These are phyloP conservation scores for Periophthalmus magnuspinnatus DNA, from an alignment of 2,797 vertebrate genomes.

Conservation along the genomic window DNA sequence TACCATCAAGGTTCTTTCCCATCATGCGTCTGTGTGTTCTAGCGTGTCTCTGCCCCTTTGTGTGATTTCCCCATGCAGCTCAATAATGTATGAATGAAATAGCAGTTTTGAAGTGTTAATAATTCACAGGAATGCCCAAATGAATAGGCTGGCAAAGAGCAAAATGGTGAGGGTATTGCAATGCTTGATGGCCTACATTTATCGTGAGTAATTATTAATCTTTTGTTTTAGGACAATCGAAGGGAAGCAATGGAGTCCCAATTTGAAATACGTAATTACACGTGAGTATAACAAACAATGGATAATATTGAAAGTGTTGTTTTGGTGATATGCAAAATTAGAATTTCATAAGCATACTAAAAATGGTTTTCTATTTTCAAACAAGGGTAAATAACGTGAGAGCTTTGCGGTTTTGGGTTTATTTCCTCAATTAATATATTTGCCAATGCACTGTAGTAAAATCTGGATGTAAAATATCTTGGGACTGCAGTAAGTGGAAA, in stretches of 20 bases:
- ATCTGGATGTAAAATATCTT: no score
- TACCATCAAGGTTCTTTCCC: slow-evolving; percentile 42
- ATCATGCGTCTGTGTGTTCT: slow-evolving; percentile 42
- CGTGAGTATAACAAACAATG: slow-evolving; percentile 18
- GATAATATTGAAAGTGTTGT: not conserved
- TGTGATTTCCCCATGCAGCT: slow-evolving; percentile 58
- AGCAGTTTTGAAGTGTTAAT: slow-evolving; percentile 82
- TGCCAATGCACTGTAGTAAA: no score
- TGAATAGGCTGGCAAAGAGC: slow-evolving; percentile 69
- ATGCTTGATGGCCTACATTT: slow-evolving; percentile 76
- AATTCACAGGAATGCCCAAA: slow-evolving; percentile 80
- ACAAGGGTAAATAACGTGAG: no score
- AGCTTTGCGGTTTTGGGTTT: no score
- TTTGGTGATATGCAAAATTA: not conserved
- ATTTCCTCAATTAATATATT: no score
- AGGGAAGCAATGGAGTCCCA: slow-evolving; percentile 22
- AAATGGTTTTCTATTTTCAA: no score
- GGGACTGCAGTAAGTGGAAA: no score
- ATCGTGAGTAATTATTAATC: slow-evolving; percentile 79
- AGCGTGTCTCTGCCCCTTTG: slow-evolving; percentile 52
- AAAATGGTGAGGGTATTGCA: slow-evolving; percentile 76
- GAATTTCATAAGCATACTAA: not conserved
- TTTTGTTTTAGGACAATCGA: slow-evolving; percentile 59
- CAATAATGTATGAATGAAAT: slow-evolving; percentile 87
- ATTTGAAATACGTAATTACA: slow-evolving; percentile 38